phyloP scores from a whole-genome alignment of 2,113 vertebrate genomes.

The Engraulis encrasicolus region DNA sequence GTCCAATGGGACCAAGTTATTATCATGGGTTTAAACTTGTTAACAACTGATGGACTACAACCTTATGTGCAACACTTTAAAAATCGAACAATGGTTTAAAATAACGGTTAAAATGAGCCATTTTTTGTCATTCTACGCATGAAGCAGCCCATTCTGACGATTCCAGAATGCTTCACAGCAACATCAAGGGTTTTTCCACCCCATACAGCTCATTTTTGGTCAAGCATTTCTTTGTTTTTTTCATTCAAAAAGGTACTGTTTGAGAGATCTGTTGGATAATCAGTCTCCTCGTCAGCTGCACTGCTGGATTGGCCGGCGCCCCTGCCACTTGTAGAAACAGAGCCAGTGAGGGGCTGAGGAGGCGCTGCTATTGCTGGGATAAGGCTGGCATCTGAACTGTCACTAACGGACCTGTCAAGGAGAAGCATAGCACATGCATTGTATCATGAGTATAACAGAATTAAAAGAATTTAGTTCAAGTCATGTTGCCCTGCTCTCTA shows the following conservation, averaged over 20 bases:
- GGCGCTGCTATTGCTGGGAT: slow-evolving; percentile 59
- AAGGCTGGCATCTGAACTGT: slow-evolving; percentile 64
- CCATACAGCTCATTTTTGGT: slow-evolving; percentile 71
- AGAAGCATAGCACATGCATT: slow-evolving; percentile 21
- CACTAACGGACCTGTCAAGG: slow-evolving; percentile 81
- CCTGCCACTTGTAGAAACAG: slow-evolving; percentile 55
- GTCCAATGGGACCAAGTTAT: slow-evolving; percentile 76
- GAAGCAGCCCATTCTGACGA: slow-evolving; percentile 58
- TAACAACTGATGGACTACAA: slow-evolving; percentile 74
- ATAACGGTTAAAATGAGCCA: slow-evolving; percentile 26
- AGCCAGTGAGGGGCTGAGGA: slow-evolving; percentile 58
- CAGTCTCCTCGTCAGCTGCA: slow-evolving; percentile 52
- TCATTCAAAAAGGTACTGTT: slow-evolving; percentile 57
- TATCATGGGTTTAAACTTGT: slow-evolving; percentile 67
- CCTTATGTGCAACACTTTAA: slow-evolving; percentile 75
- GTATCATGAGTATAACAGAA: background rate
- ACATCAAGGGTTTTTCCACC: slow-evolving; percentile 32
- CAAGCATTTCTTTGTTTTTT: slow-evolving; percentile 65
- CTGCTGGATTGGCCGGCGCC: slow-evolving; percentile 60
- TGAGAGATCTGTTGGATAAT: slow-evolving; percentile 56
- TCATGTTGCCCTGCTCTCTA: too few relatives aligned
- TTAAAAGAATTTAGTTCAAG: too few relatives aligned
- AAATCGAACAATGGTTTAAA: slow-evolving; percentile 71
- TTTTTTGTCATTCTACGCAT: slow-evolving; percentile 48
- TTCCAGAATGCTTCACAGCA: slow-evolving; percentile 36